Evolutionary conservation across 2,797 vertebrate species (phyloP), one percentile per base, ranked within the genome.

Genomic region (Gouania willdenowi): DNA sequence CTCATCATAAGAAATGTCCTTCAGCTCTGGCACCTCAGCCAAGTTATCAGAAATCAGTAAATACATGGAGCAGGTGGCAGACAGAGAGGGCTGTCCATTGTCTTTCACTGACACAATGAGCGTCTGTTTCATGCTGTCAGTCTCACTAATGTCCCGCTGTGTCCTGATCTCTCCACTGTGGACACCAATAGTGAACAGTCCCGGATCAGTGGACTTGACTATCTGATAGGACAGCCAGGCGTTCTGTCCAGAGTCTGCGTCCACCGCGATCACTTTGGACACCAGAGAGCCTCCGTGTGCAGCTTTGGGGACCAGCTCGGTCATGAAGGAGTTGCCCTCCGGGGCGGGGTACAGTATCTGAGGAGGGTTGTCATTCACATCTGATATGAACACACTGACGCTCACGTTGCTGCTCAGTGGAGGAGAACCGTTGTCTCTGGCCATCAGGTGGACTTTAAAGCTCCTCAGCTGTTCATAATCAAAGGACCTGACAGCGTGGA

Each of bases 211-310:
- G 30, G 87, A 84, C 41, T 90, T 85, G 26, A 90, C 57, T 10
- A 92, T 61, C 27, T 71, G 66, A 77, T 54, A 77, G 27, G 48
- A 90, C 26, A 92, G 87, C 89, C 91, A 92, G 26, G 89, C 88
- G 1, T 92, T 92, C 68, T 91, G 88, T 8, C 91, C 91, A 2
- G 86, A 82, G 12, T 92, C 90, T 13, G 13, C 13, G 3, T 14
- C 90, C 73, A 89, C 87, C 0, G 88, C 89, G 11, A 92, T 88
- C 29, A 92, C 87, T 63, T 91, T 87, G 9, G 90, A 87, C 61
- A 92, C 77, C 66, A 90, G 36, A 13, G 82, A 86, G 1, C 77
- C 86, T 0, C 66, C 43, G 0, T 83, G 75, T 2, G 56, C 56
- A 30, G 42, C 24, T 55, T 57, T 61, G 3, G 64, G 64, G 36